Percentiles rank a stretch among this genome's conserved stretches.
Evolutionary conservation across 2,797 vertebrate genomes (phyloP).

Genomic region (Mormyrus hasselquistii): DNA sequence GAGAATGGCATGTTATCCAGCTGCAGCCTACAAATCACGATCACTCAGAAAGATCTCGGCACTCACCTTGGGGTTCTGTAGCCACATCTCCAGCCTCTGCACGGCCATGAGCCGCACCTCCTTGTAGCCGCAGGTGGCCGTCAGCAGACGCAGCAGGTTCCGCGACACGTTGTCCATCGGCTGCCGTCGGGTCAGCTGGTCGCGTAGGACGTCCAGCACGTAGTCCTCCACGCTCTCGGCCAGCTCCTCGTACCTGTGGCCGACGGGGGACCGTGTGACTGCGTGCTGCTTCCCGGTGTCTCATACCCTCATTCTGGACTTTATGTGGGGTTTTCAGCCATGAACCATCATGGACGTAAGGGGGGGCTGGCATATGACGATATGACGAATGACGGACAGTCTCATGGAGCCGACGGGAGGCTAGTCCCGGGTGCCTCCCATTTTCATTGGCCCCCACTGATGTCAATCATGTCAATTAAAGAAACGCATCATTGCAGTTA

Average conservation of each 20-base stretch:
- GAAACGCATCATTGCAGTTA: neutral
- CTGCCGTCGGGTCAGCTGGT: constrained; percentile 92
- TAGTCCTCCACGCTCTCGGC: constrained; percentile 95
- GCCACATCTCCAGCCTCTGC: constrained; percentile 96
- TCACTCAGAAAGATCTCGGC: neutral
- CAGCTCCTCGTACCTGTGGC: constrained; percentile 84
- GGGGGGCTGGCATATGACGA: neutral
- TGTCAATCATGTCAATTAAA: neutral
- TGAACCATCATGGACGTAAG: neutral
- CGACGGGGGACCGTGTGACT: neutral
- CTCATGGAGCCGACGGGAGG: neutral
- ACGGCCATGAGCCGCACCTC: constrained; percentile 89
- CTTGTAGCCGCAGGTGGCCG: constrained; percentile 90
- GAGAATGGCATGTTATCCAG: neutral
- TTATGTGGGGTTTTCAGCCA: neutral
- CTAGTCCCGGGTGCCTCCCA: neutral
- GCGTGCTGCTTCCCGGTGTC: neutral
- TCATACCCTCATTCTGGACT: neutral
- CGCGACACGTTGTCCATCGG: constrained; percentile 95
- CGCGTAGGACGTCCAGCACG: constrained; percentile 83
- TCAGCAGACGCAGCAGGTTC: constrained; percentile 88
- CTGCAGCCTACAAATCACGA: neutral
- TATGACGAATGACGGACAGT: neutral
- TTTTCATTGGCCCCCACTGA: neutral
- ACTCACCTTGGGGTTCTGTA: constrained; percentile 93